A percentile compares a stretch with the other conserved stretches of the same genome.
phyloP scores from a whole-genome alignment of 2,113 vertebrate species.

The Sylvietta virens region DNA sequence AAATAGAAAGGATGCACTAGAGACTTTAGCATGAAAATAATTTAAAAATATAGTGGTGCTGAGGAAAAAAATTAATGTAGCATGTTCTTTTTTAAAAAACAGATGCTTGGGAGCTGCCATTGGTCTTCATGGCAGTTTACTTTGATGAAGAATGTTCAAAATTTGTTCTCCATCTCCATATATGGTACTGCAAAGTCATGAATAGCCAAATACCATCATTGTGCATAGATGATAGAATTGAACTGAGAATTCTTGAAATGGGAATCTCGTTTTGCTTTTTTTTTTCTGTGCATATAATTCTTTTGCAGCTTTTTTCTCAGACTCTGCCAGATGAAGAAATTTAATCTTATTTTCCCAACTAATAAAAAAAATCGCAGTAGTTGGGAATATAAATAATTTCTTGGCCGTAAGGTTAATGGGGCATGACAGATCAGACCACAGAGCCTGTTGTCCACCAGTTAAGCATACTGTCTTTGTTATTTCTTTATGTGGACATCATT shows the following conservation, averaged over 20 bases:
- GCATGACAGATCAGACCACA: neutral
- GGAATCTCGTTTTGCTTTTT: neutral
- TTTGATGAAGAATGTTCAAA: neutral
- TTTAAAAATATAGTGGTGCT: neutral
- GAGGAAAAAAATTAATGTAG: neutral
- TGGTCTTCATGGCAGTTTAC: neutral
- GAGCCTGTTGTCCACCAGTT: neutral
- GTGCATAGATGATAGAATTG: neutral
- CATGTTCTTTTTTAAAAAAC: neutral
- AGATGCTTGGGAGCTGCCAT: neutral
- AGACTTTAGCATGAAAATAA: neutral
- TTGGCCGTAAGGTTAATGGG: neutral
- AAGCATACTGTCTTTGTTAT: neutral
- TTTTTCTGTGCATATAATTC: neutral
- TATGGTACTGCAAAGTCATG: neutral
- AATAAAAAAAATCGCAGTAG: neutral
- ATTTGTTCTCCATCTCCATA: rapidly evolving
- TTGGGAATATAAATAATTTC: neutral
- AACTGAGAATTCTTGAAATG: neutral
- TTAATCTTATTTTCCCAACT: neutral
- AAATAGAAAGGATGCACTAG: neutral
- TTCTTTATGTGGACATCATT: neutral
- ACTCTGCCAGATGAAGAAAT: neutral
- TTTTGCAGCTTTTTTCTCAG: neutral
- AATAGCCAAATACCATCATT: rapidly evolving